Conservation (phyloP, 2,888 invertebrate genomes). For the Ptilodon capucinus region DNA sequence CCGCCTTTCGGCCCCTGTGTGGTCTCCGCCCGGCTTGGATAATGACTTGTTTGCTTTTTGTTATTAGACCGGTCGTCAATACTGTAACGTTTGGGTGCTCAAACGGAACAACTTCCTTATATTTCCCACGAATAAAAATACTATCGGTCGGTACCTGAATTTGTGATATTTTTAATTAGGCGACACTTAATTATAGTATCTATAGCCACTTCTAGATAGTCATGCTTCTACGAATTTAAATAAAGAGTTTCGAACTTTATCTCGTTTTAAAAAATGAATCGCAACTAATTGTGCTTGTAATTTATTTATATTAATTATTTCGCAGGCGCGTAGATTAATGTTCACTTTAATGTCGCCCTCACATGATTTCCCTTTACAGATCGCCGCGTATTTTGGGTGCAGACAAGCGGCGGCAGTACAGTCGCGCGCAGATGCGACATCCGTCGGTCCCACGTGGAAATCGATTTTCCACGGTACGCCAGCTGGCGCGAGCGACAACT, state of each 20-base stretch:
- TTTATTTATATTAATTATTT: not conserved
- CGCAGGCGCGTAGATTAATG: constrained; percentile 16
- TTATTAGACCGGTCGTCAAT: constrained; percentile 49
- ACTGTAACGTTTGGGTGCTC: constrained; percentile 56
- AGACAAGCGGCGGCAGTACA: constrained; percentile 61
- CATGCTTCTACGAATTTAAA: not conserved
- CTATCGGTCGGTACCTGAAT: constrained; percentile 12
- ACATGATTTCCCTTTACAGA: constrained; percentile 53
- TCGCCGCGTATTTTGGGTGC: constrained; percentile 66
- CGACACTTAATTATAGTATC: constrained; percentile 4
- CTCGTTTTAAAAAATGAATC: not conserved
- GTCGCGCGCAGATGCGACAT: constrained; percentile 78
- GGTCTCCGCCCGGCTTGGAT: constrained; percentile 57
- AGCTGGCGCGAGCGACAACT: constrained; percentile 78
- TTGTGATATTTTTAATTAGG: constrained; percentile 19
- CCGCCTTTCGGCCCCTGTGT: constrained; percentile 68
- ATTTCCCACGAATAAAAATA: constrained; percentile 34
- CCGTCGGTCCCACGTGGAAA: constrained; percentile 80
- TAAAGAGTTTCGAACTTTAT: not conserved
- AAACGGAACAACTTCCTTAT: constrained; percentile 45
- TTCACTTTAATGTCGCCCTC: constrained; percentile 28
- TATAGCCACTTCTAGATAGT: constrained; percentile 9
- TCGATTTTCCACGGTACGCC: constrained; percentile 81
- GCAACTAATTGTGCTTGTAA: not conserved
- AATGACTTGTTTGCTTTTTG: constrained; percentile 58